Percentiles rank a stretch among this genome's conserved stretches.
These are phyloP conservation scores for Macrophya alboannulata DNA, from an alignment of 2,888 invertebrate genomes.

Conservation along the genomic window DNA sequence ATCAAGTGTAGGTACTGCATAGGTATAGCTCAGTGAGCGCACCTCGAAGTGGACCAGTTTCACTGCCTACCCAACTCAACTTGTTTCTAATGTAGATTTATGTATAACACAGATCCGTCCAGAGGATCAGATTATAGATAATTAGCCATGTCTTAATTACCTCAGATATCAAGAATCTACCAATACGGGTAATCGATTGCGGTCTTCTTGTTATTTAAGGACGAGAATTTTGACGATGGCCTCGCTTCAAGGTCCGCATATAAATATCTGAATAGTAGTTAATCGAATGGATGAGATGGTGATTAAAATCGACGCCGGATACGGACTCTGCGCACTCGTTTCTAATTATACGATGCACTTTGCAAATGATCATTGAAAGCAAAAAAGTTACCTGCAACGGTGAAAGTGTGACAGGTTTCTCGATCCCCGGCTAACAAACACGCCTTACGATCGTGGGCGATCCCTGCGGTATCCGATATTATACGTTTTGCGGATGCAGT, in stretches of 20 bases:
- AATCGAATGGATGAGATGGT: background rate
- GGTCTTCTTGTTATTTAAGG: background rate
- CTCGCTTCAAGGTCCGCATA: background rate
- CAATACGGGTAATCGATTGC: background rate
- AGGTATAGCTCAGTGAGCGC: background rate
- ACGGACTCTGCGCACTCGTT: slow-evolving; percentile 18
- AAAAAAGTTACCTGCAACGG: slow-evolving; percentile 24
- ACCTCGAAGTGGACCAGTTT: slow-evolving; percentile 28
- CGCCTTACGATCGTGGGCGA: slow-evolving; percentile 17
- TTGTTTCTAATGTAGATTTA: background rate
- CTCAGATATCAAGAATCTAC: background rate
- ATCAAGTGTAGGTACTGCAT: background rate
- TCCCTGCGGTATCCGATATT: background rate
- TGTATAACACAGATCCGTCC: background rate
- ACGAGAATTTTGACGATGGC: background rate
- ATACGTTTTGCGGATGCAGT: background rate
- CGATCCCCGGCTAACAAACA: slow-evolving; percentile 13
- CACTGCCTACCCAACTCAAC: slow-evolving; percentile 9
- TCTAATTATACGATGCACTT: slow-evolving; percentile 42
- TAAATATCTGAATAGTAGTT: background rate
- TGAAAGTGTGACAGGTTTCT: slow-evolving; percentile 50
- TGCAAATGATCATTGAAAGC: background rate
- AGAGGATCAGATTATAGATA: background rate
- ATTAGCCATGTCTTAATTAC: background rate
- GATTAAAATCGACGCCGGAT: slow-evolving; percentile 12